Base-by-base conservation (phyloP, 1,140 invertebrate genomes). In the Drosophila mayri region DNA sequence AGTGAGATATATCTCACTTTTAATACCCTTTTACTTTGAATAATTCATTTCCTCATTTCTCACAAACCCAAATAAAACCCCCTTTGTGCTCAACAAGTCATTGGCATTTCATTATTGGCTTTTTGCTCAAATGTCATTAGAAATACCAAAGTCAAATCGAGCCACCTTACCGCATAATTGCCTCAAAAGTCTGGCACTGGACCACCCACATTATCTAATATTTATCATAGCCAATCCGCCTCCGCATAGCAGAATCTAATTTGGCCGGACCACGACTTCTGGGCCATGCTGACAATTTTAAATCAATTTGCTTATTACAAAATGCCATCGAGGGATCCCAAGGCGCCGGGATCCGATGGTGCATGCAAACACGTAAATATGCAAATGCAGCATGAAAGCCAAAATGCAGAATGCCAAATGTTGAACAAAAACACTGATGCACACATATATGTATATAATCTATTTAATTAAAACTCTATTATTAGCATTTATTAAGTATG, bases 391-490 rank as follows among this genome's bases (percentile, higher is more conserved):
- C 64, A 76, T 25, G 55, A 79, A 61, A 61, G 64, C 49, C 73
- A 64, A 41, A 85, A 47, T 67, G 37, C 63, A 84, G 57, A 70
- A 72, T 77, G 60, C 50, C 71, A 81, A 81, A 81, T 86, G 82
- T 72, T 66, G 72, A 87, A 70, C 50, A 40, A 16, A 47, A 18
- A 44, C 32, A 55, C 38, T 41, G 66, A 61, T 52, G 28, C 37
- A 16, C 50, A 55, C 55, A 54, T 47, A 68, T 1, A 30, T 30
- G 4, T 25, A 5, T 25, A 25, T 57, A 75, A 64, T 61, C 74
- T 73, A 81, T 88, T 88, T 90, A 88, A 88, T 88, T 90, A 90
- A 90, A 88, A 90, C 81, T 88, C 81, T 82, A 79, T 85, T 88
- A 88, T 90, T 75, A 85, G 52, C 60, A 78, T 81, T 58, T 81